These are phyloP conservation scores for Microtus richardsoni DNA, from an alignment of 2,113 vertebrate genomes.

Conservation along the genomic window DNA sequence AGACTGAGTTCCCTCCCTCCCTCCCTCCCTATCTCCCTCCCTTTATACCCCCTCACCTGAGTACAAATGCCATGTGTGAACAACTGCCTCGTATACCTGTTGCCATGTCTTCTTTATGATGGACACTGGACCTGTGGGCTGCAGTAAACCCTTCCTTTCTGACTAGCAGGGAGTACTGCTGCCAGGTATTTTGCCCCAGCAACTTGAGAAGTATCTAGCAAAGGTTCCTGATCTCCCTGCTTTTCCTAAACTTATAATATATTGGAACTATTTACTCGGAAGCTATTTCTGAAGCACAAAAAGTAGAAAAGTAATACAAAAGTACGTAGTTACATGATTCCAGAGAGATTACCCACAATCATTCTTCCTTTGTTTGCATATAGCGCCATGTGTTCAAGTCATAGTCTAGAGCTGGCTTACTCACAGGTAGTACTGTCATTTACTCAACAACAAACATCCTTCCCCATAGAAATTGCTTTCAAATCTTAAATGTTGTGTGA, in stretches of 20 bases:
- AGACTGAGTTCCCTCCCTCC: background rate
- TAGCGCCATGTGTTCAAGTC: background rate
- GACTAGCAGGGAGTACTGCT: background rate
- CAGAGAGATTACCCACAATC: background rate
- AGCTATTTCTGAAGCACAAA: background rate
- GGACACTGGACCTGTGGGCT: background rate
- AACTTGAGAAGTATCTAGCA: background rate
- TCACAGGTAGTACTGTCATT: background rate
- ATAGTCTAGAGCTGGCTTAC: background rate
- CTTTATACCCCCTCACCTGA: background rate
- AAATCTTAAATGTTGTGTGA: background rate
- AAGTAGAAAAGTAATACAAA: background rate
- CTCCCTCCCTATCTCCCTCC: accelerated
- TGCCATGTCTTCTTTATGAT: background rate
- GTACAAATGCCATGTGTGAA: background rate
- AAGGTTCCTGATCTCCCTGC: background rate
- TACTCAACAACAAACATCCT: background rate
- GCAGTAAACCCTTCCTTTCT: background rate
- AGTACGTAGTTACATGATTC: background rate
- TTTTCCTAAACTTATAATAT: background rate
- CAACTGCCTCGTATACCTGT: background rate
- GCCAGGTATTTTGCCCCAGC: background rate
- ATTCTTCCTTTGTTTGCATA: background rate
- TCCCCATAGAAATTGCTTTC: background rate
- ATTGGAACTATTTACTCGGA: background rate